Evolutionary conservation across 2,113 vertebrate genomes (phyloP), one percentile per base, ranked within the genome.

Genomic region (Bambusicola thoracicus): DNA sequence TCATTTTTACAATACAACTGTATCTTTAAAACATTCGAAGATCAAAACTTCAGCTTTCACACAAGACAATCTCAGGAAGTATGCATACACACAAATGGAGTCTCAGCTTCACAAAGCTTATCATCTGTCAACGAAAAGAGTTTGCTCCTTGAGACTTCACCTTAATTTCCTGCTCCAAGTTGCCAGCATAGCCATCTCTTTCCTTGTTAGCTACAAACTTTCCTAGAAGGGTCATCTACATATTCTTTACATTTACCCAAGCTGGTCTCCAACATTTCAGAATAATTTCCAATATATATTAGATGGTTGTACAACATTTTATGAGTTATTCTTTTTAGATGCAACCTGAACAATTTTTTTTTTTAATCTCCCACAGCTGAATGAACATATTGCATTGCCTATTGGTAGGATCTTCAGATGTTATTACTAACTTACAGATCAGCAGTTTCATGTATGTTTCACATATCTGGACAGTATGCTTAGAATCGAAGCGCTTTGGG

Each of bases 321-420:
- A 41, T 0, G 0, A 46, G 10, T 22, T 16, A 58, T 27, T 16
- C 34, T 61, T 62, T 80, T n/a, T 44, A 41, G 55, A 38, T 10
- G 11, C 0, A 93, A 74, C 9, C 13, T 1, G 2, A 61, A n/a
- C 17, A 46, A 85, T 59, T 24, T 34, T 58, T 62, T 24, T 53
- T 34, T 58, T 62, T 24, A 29, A n/a, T 29, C 32, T 67, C 24
- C 41, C 29, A 24, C 21, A 66, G 5, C 10, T 2, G 2, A 67
- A 59, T n/a, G 13, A 34, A 0, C 2, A 2, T 9, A 49, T 3
- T 2, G 2, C 7, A 49, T 3, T 53, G 24, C 27, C 25, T 80
- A 27, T 8, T 44, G 36, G 40, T 8, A 27, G 13, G 24, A 49
- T 13, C 48, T 49, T 49, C 14, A 49, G 13, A 25, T 25, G 24